Base-by-base conservation (phyloP, 2,888 invertebrate species). In the Callyntrura sp. region DNA sequence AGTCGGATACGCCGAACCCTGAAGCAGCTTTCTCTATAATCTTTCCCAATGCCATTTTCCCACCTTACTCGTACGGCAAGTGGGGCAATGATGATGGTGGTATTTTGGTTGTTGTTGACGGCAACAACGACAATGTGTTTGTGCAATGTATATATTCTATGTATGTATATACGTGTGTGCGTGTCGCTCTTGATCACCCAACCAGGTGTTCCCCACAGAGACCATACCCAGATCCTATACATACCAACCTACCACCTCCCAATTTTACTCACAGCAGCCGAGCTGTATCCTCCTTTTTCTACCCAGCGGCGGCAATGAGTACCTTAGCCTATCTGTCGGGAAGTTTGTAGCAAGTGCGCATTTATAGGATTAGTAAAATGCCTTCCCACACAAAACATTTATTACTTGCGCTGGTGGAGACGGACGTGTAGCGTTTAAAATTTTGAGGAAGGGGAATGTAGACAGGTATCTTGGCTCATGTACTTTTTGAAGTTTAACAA, bases 161-260 rank as follows among this genome's bases (percentile, higher is more conserved):
- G 14, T 25, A 20, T 14, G 17, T 35, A 35, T 35, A 35, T 4
- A 6, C 35, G 35, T 35, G 35, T 35, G 35, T 35, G 35, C 6
- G 25, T 51, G 57, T 70, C 35, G 60, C 65, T 79, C 60, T 84
- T 88, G 84, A 83, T 88, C 88, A 88, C 82, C 82, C 88, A 73
- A 88, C 88, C 88, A 88, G 88, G 88, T 88, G 88, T 82, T 88
- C 55, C 79, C 85, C 51, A 45, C 76, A 79, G 79, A 79, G 60
- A 79, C 60, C 43, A 20, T 73, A 51, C 51, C 0, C 20, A 76
- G 23, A 35, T 17, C 20, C 35, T n/a, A 35, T 3, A 68, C 35
- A 2, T 28, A 0, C 20, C 17, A 43, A n/a, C 73, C 73, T 23
- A 25, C n/a, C 68, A 68, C 78, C 28, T 78, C 78, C 28, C 23